Base-by-base conservation (phyloP, 2,888 invertebrate genomes). In the Conchocele bisecta region DNA sequence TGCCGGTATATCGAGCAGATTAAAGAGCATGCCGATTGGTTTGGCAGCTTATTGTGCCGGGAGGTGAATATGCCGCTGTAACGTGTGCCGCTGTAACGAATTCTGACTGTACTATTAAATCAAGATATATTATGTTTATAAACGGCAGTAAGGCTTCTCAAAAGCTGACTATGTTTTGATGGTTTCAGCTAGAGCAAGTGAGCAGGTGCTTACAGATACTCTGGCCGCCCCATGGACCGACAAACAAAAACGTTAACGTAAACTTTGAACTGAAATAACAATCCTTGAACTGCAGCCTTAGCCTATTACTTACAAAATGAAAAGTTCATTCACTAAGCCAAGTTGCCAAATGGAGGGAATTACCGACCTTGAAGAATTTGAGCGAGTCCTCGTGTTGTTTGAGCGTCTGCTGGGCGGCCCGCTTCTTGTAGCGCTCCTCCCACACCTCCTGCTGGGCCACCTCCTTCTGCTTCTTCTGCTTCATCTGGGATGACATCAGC, bases 361-460 rank as follows among this genome's bases (percentile, higher is more conserved):
- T 33, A 51, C 50, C 44, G 63, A 89, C 90, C 83, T 87, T 86
- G 83, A 90, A 90, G 76, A 89, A 89, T 66, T 87, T 89, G 46
- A 90, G 85, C 3, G 85, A 85, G 72, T 90, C 90, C 67, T 90
- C 89, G 67, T 90, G 89, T 74, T 89, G 86, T 51, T 81, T 68
- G 51, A 83, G 73, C 39, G 82, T 76, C 53, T 86, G 82, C 41
- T 90, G 89, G 24, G 61, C 77, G 35, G 78, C 73, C 17, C 88
- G 71, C 60, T 76, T 82, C 61, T 84, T 81, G 72, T 86, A 86
- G 37, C 88, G 83, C 1, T 81, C 82, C 48, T 84, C 82, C 79
- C 84, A 86, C 6, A 85, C 77, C 15, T 70, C 74, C 75, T 90
- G 88, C 61, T 89, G 86, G 5, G 76, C 75, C 22, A 81, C 85